Percentiles rank a stretch among this genome's conserved stretches.
These are phyloP conservation scores for Macrosiphum euphorbiae DNA, from an alignment of 2,888 invertebrate species.

Conservation along the genomic window DNA sequence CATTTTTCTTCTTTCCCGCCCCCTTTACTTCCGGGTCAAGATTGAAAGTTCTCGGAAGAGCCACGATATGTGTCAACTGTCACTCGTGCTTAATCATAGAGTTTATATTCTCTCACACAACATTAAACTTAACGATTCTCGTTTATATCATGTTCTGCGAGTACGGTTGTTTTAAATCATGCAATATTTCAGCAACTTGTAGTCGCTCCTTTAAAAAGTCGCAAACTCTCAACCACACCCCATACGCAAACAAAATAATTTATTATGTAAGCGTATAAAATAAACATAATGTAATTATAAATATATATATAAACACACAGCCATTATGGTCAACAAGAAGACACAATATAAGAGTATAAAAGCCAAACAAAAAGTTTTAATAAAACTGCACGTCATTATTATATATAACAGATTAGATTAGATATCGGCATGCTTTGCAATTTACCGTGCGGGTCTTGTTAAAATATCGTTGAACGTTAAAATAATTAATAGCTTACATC, in stretches of 20 bases:
- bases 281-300: not conserved
- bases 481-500: not conserved
- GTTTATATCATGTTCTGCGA: not conserved
- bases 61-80: constrained; percentile 34
- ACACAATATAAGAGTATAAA: not conserved
- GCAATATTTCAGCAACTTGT: constrained; percentile 24
- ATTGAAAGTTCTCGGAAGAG: constrained; percentile 29
- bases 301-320: not conserved
- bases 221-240: not conserved
- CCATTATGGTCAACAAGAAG: not conserved
- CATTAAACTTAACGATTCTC: constrained; percentile 13
- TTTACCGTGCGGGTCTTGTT: not conserved
- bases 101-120: constrained; percentile 35
- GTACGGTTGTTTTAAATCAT: not conserved
- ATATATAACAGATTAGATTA: not conserved
- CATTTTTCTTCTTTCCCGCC: not conserved
- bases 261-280: not conserved
- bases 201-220: not conserved
- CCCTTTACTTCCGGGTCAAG: constrained; percentile 21
- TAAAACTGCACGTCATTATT: not conserved
- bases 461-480: not conserved
- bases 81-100: constrained; percentile 1
- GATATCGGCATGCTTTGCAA: not conserved
- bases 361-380: not conserved
- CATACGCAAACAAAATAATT: not conserved